phyloP scores from a whole-genome alignment of 2,888 invertebrate species.

The Latrodectus elegans region DNA sequence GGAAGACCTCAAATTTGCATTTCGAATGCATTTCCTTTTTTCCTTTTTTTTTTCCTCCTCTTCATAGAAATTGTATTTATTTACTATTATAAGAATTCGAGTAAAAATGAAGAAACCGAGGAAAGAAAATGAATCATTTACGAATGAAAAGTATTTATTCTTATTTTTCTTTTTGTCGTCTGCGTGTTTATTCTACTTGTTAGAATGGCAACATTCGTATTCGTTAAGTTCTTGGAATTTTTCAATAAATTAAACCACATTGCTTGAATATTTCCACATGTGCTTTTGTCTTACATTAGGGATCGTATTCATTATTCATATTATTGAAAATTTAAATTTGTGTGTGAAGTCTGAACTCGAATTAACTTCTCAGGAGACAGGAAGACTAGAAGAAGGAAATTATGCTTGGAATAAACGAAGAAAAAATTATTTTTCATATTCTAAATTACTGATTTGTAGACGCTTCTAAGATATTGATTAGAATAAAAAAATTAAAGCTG shows the following conservation, averaged over 20 bases:
- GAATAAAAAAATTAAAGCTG: background rate
- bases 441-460: background rate
- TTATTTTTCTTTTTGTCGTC: conserved; percentile 12
- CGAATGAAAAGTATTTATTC: conserved; percentile 45
- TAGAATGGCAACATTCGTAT: conserved; percentile 10
- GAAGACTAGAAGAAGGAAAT: background rate
- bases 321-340: conserved; percentile 44
- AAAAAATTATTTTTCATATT: conserved; percentile 10
- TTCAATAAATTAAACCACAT: conserved; percentile 60
- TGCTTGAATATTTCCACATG: conserved; percentile 22
- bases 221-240: conserved; percentile 44
- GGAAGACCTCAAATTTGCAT: conserved; percentile 62
- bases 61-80: conserved; percentile 50
- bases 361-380: background rate
- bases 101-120: background rate
- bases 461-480: background rate
- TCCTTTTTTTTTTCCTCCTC: background rate
- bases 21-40: conserved; percentile 18
- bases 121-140: conserved; percentile 27
- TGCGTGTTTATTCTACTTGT: background rate
- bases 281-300: conserved; percentile 31
- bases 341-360: background rate
- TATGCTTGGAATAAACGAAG: background rate
- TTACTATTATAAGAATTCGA: conserved; percentile 39
- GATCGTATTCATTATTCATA: conserved; percentile 62